Evolutionary conservation across 2,113 vertebrate species (phyloP), one percentile per base, ranked within the genome.

Genomic region (Globicephala melas): DNA sequence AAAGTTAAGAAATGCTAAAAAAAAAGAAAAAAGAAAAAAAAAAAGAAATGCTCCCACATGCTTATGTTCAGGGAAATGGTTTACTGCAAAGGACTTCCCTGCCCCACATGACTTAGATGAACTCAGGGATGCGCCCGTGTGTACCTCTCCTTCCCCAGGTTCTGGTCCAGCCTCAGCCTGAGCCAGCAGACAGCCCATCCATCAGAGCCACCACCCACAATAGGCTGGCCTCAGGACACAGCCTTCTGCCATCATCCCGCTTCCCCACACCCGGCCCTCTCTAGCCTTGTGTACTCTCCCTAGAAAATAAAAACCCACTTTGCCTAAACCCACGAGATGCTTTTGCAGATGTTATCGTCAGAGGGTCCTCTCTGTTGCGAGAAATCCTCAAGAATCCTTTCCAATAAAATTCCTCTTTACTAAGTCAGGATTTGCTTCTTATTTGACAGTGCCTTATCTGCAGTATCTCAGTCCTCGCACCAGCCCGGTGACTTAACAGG

Each of bases 81-180:
- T 65, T 26, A 6, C 23, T 21, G 21, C 8, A 10, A 33, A 62
- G 62, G 41, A 21, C 62, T 31, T 38, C 10, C 18, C 13, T 10
- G 33, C 47, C 47, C 11, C 3, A 8, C 5, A 1, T 10, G 53
- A 83, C 31, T 26, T 15, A 5, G 13, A 10, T 8, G 63, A n/a
- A 25, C 14, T 60, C 70, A 20, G 1, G 20, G 31, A 3, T 1
- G 1, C 3, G 3, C 44, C 2, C 8, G 0, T 8, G 26, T 14
- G 9, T 10, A 15, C 31, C 50, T 31, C 31, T 50, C 17, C 7
- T 38, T 25, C 17, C 53, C 41, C 25, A 6, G 31, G 83, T 9
- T 25, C 17, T 8, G 82, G 31, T 85, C 44, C 44, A 10, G 41
- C 20, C 4, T 25, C 10, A 62, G 36, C 31, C 7, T 11, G 60